Evolutionary conservation across 1,140 invertebrate species (phyloP), one percentile per base, ranked within the genome.

Genomic region (Drosophila saltans): DNA sequence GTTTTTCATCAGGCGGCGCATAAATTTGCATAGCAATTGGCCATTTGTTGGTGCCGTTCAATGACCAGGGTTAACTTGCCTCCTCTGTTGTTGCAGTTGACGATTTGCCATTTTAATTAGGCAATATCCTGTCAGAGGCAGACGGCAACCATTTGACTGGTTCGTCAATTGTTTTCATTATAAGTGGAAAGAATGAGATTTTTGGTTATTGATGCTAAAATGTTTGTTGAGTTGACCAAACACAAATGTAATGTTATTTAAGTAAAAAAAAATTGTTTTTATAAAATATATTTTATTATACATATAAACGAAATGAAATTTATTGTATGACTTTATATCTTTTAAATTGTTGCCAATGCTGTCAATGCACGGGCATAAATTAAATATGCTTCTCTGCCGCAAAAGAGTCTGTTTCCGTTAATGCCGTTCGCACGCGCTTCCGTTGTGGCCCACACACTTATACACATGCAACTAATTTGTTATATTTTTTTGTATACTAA

Each of bases 101-200:
- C 64, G 80, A 79, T 88, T 88, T 82, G 79, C 75, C 64, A 88
- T 85, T 85, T 88, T 85, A 88, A 85, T 85, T 85, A 85, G 82
- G 45, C 82, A 85, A 60, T 68, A 65, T 79, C 64, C 82, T 74
- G 74, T 85, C 81, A 78, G 41, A 77, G 69, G 59, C 69, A 68
- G 58, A 21, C 77, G 24, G n/a, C 43, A 45, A 41, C 36, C 52
- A 40, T 39, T 41, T 66, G 26, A 11, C 33, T 43, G 28, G 4
- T 63, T n/a, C 16, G 40, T 26, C 56, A 36, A 56, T 67, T 58
- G 59, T 52, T 66, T 72, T 71, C 66, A 69, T 83, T 82, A 72
- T 66, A 66, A 36, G 33, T 60, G 43, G 39, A 59, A 6, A 59
- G 26, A 10, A 41, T 68, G 59, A 68, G 30, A 67, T 43, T 48